Base-by-base conservation (phyloP, 1,140 invertebrate species). In the Thalassaphorura encarpata region DNA sequence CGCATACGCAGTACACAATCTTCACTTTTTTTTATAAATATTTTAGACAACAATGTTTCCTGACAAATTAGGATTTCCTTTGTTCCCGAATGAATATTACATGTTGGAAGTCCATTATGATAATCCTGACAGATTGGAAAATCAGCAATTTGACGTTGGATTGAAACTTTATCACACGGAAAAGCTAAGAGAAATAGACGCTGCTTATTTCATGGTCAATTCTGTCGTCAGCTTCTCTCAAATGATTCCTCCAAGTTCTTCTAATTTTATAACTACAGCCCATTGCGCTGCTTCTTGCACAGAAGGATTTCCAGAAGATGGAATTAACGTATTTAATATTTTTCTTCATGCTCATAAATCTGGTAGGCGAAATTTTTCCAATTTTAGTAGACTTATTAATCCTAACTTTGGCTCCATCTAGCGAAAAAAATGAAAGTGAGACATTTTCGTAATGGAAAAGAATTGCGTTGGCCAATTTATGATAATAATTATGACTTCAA, bases 361-460 rank as follows among this genome's bases (percentile, higher is more conserved):
- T 13, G 46, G 46, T 55, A 50, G 21, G 15, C 28, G 24, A 5
- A 54, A 40, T 4, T 6, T n/a, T 5, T 8, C 11, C 16, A n/a
- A 11, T 15, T 48, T 24, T 13, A 6, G 15, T 21, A 8, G 13
- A 24, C 6, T 13, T 26, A 11, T 21, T 11, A 52, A 18, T 24
- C 3, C 3, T n/a, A 18, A 21, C 8, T 52, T 40, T 3, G n/a
- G n/a, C 3, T 42, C 26, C 16, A 41, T 11, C 4, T 24, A 52
- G 87, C 84, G 6, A 77, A 78, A 42, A 82, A 82, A 66, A 77
- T 91, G 62, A 80, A 79, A n/a, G 69, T 91, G 21, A 79, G 85
- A 41, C 87, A 91, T 68, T 77, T 91, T 36, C 76, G 88, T 41
- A 76, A 78, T 18, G 83, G 79, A 3, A 76, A 81, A 58, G 87